Conservation (phyloP, 2,797 vertebrate species). For the Hoplostethus atlanticus region DNA sequence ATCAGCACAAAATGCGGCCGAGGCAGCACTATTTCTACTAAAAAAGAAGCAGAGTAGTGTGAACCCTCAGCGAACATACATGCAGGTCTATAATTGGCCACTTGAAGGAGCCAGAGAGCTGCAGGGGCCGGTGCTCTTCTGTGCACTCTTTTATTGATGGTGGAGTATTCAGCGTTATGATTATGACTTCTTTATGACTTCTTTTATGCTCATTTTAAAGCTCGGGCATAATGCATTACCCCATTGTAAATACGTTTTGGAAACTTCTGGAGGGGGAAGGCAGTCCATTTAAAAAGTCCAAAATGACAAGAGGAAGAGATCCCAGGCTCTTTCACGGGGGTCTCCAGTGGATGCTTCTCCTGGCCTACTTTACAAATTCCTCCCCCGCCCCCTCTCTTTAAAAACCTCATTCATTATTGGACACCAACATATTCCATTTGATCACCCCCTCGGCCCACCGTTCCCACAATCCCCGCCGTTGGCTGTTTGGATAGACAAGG, state of each 20-base stretch:
- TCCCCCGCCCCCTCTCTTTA: background rate
- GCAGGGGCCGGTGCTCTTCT: background rate
- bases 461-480: too few relatives aligned
- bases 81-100: conserved; percentile 36
- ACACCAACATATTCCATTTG: background rate
- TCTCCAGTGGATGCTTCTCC: background rate
- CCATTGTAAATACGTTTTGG: conserved; percentile 11
- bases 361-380: conserved; percentile 3
- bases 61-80: background rate
- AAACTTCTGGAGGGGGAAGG: conserved; percentile 1
- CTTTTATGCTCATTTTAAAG: conserved; percentile 19
- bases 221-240: conserved; percentile 4
- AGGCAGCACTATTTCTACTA: background rate
- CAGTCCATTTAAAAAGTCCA: background rate
- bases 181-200: conserved; percentile 21
- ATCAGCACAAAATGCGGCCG: conserved; percentile 51
- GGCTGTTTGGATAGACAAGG: too few relatives aligned
- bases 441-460: too few relatives aligned
- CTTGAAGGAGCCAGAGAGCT: conserved; percentile 60
- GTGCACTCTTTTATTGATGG: background rate
- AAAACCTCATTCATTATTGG: conserved; percentile 22
- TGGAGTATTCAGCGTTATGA: conserved; percentile 5
- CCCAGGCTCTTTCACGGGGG: background rate
- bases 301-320: background rate
- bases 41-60: too few relatives aligned